phyloP scores from a whole-genome alignment of 2,113 vertebrate species.

The Microtus oregoni region DNA sequence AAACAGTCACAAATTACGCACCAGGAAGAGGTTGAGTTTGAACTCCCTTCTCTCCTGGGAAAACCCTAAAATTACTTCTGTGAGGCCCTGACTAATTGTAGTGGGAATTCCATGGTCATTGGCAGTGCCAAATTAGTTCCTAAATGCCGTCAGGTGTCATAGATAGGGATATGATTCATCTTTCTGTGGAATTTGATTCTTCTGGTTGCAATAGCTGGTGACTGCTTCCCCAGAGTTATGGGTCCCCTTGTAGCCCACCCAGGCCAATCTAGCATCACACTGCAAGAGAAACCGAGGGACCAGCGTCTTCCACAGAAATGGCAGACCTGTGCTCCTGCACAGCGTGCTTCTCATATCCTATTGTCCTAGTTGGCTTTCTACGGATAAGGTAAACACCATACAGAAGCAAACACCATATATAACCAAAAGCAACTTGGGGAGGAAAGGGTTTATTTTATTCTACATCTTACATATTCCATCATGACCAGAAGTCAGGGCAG shows the following conservation, averaged over 20 bases:
- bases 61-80: conserved; percentile 40
- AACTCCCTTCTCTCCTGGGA: neutral
- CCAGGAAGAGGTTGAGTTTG: conserved; percentile 37
- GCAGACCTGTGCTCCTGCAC: neutral
- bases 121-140: neutral
- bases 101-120: conserved; percentile 31
- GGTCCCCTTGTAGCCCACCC: neutral
- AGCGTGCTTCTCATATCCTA: conserved; percentile 38
- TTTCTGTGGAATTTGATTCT: conserved; percentile 8
- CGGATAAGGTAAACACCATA: neutral
- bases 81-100: neutral
- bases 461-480: neutral
- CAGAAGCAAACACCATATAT: neutral
- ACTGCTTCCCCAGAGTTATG: neutral
- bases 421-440: neutral
- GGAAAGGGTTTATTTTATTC: neutral
- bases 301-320: neutral
- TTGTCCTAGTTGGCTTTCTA: neutral
- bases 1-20: conserved; percentile 24
- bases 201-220: conserved; percentile 39
- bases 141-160: conserved; percentile 37
- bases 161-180: conserved; percentile 2
- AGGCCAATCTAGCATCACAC: neutral
- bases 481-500: neutral
- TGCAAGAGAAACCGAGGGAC: conserved; percentile 36